These are phyloP conservation scores for Calameuta idolon DNA, from an alignment of 2,888 invertebrate species.

Conservation along the genomic window DNA sequence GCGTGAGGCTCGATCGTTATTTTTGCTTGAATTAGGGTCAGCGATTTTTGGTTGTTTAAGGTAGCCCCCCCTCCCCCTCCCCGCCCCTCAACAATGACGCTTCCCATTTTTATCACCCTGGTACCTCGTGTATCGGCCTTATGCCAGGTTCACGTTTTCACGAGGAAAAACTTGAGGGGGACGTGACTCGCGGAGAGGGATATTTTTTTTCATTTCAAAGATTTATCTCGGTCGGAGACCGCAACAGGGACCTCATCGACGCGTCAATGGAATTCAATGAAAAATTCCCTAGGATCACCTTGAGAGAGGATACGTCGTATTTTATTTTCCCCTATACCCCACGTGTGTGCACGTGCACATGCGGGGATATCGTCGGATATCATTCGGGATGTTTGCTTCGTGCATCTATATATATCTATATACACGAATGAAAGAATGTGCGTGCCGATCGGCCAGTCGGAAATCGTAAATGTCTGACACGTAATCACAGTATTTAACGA, in stretches of 20 bases:
- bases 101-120: neutral
- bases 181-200: no score
- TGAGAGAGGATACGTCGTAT: neutral
- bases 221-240: neutral
- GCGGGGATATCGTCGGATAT: neutral
- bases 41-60: neutral
- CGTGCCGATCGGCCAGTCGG: neutral
- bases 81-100: neutral
- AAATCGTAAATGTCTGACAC: neutral
- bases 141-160: no score
- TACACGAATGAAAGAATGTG: neutral
- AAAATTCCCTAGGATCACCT: neutral
- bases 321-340: neutral
- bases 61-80: no score
- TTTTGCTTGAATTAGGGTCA: neutral
- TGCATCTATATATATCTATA: neutral
- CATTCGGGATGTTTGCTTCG: neutral
- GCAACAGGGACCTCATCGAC: neutral
- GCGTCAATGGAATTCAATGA: neutral
- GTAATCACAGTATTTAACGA: neutral
- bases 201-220: neutral
- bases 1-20: neutral
- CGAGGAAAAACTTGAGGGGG: no score
- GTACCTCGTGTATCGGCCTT: no score
- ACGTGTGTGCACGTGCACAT: neutral